phyloP scores from a whole-genome alignment of 2,888 invertebrate genomes.

The Pristionchus mayeri region DNA sequence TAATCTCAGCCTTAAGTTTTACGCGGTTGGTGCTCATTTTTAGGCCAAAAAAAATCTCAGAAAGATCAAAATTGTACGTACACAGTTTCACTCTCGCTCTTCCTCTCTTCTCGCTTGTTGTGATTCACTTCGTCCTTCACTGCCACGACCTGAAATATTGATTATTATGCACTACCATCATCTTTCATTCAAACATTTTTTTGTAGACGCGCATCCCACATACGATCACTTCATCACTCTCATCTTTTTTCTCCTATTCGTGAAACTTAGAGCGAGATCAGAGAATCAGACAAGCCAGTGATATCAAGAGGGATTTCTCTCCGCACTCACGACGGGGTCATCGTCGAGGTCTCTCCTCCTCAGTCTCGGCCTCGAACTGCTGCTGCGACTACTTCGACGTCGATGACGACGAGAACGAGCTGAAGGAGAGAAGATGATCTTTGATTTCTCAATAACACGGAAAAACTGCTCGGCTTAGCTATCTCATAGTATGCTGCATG shows the following conservation, averaged over 20 bases:
- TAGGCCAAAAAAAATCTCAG: background rate
- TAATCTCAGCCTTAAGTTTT: background rate
- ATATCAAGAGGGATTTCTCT: too few species aligned
- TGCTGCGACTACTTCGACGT: background rate
- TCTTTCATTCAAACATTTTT: too few species aligned
- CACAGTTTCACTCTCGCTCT: slow-evolving; percentile 48
- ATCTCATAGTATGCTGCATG: too few species aligned
- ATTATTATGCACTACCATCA: too few species aligned
- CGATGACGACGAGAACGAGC: slow-evolving; percentile 5
- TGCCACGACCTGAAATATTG: slow-evolving; percentile 38
- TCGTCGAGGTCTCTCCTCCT: slow-evolving; percentile 41
- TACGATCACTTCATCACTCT: too few species aligned
- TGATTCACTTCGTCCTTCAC: background rate
- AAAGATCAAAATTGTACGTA: background rate
- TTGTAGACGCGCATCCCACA: too few species aligned
- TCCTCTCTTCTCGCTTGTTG: slow-evolving; percentile 1
- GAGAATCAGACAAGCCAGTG: too few species aligned
- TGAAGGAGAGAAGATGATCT: background rate
- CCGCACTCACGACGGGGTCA: background rate
- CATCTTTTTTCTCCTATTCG: too few species aligned
- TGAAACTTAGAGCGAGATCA: too few species aligned
- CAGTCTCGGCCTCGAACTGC: slow-evolving; percentile 25
- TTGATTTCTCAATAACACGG: background rate
- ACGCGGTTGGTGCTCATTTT: background rate
- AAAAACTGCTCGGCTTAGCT: too few species aligned